Evolutionary conservation across 2,797 vertebrate species (phyloP), one percentile per base, ranked within the genome.

Genomic region (Liparis tanakae): DNA sequence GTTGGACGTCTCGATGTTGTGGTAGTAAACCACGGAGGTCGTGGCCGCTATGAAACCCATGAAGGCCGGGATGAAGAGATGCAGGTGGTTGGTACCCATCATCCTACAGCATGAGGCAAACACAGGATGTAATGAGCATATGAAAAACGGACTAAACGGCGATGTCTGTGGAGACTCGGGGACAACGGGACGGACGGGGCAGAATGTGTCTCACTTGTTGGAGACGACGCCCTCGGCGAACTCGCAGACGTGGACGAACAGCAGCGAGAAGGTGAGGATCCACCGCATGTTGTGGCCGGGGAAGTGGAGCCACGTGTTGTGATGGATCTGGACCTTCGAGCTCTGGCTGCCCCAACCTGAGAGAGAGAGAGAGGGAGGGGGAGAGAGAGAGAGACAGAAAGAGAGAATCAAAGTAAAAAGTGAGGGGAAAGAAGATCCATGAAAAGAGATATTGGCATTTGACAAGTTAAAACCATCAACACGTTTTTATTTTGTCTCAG

Each of bases 231-330:
- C 98, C 82, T 99, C 98, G 0, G 97, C 96, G 74, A 99, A 98
- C 90, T 99, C 98, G 80, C 98, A 99, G 59, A 99, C 97, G 0
- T 99, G 98, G 17, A 99, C 95, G 0, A 99, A 99, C 1, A 99
- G 94, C 50, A 99, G 95, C 0, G 94, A 94, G 90, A 99, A 99
- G 0, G 98, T 99, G 72, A 99, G 95, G 79, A 99, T 97, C 98
- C 98, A 99, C 12, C 98, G 92, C 80, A 99, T 82, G 92, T 98
- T 99, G 92, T 99, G 98, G 1, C 98, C 98, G 0, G 98, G 98
- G 80, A 99, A 99, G 77, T 99, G 98, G 43, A 99, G 95, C 98
- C 98, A 99, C 0, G 98, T 99, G 78, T 99, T 99, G 77, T 99
- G 98, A 82, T 99, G 98, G 81, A 99, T 99, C 91, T 99, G 98